These are phyloP conservation scores for Lagocephalus sceleratus DNA, from an alignment of 2,797 vertebrate species.

Conservation along the genomic window DNA sequence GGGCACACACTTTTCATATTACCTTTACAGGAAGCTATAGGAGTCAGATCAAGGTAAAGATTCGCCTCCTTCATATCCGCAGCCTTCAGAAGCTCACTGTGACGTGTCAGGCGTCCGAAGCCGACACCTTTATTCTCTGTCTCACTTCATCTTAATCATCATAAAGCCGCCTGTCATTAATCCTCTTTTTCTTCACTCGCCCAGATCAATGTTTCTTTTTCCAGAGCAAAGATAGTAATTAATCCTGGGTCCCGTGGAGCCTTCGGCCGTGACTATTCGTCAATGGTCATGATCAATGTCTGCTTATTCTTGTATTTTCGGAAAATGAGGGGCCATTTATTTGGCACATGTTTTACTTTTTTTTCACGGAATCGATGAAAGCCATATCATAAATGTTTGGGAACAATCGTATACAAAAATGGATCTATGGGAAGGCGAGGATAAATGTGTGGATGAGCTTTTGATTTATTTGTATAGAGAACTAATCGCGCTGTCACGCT, in stretches of 20 bases:
- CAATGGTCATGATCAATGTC: conserved; percentile 61
- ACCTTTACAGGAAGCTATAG: background rate
- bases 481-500: conserved; percentile 28
- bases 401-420: conserved; percentile 13
- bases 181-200: conserved; percentile 65
- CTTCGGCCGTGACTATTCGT: conserved; percentile 63
- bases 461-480: conserved; percentile 34
- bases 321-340: conserved; percentile 48
- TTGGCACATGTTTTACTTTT: conserved; percentile 39
- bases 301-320: conserved; percentile 44
- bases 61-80: conserved; percentile 26
- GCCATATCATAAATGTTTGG: conserved; percentile 38
- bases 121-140: conserved; percentile 11
- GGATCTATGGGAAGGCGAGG: too few relatives aligned
- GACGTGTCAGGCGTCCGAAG: conserved; percentile 35
- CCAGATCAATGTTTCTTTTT: conserved; percentile 77
- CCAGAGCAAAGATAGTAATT: conserved; percentile 69
- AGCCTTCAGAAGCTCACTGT: conserved; percentile 24
- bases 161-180: conserved; percentile 68
- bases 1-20: too few relatives aligned
- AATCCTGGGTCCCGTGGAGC: conserved; percentile 66
- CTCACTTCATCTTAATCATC: conserved; percentile 67
- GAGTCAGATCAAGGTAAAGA: background rate
- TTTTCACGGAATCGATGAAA: conserved; percentile 50
- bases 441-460: too few relatives aligned